Base-by-base conservation (phyloP, 2,888 invertebrate species). In the Brachyptera risi region DNA sequence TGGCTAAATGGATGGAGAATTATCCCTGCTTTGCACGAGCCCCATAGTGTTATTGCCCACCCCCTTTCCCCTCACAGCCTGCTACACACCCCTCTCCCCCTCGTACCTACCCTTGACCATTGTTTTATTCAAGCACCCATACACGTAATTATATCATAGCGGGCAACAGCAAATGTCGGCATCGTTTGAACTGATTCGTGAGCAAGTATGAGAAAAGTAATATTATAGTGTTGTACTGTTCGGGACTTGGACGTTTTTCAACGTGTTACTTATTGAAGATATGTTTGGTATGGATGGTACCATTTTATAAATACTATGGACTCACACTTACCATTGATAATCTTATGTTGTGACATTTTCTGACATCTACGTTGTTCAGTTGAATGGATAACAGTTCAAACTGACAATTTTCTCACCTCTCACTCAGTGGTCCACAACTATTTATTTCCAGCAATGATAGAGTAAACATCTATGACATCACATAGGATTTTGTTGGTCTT, bases 121-220 rank as follows among this genome's bases (percentile, higher is more conserved):
- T 54, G 54, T 54, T 37, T 54, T 54, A 54, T 31, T 11, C 35
- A 26, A 5, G 17, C 5, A 31, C 15, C 1, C 37, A 9, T 21
- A 13, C 61, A 57, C 58, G 61, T 54, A 59, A 59, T 59, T 59
- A 59, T 59, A 49, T 59, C 54, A 59, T 38, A 54, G 59, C 51
- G 40, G 54, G 51, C 54, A 59, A 7, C 51, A 54, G 51, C 17
- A 54, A 37, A 38, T 40, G 59, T 59, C 59, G 59, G 59, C 59
- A 27, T 58, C 59, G 40, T 59, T 59, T 59, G 59, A 54, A 50
- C 51, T 54, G 21, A 23, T 5, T 59, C 40, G 26, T 31, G 51
- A 5, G 31, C 11, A 31, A 7, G 11, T 31, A 31, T 11, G 11
- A 31, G 31, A 11, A 7, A 31, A 31, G 11, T 5, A 31, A 31